Percentiles rank a stretch among this genome's conserved stretches.
Conservation (phyloP, 2,888 invertebrate species). For the Luffia ferchaultella region DNA sequence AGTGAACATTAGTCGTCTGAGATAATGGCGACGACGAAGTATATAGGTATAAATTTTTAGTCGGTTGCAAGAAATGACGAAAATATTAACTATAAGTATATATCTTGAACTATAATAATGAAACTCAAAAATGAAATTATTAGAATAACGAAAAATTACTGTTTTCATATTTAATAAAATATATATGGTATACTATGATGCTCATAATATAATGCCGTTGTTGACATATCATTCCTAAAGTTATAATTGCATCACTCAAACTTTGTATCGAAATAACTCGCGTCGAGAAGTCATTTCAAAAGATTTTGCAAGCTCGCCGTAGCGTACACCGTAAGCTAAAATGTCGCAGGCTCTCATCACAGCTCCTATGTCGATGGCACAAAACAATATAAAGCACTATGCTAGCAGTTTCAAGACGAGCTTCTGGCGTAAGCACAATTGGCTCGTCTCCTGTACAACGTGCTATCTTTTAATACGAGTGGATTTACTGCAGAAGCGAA, state of each 20-base stretch:
- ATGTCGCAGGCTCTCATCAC: too few species aligned
- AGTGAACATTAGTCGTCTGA: too few species aligned
- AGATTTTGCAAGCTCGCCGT: background rate
- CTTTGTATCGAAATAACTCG: background rate
- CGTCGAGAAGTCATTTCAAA: background rate
- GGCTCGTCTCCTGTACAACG: background rate
- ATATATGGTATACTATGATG: too few species aligned
- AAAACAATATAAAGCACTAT: background rate
- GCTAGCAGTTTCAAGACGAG: background rate
- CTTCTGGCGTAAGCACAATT: background rate
- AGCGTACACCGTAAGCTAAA: too few species aligned
- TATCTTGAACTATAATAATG: too few species aligned
- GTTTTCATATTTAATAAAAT: too few species aligned
- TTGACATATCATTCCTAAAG: background rate
- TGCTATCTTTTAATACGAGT: background rate
- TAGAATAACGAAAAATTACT: too few species aligned
- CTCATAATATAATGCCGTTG: background rate
- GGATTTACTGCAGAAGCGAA: background rate
- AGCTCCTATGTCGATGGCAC: background rate
- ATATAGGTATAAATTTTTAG: too few species aligned
- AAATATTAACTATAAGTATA: too few species aligned
- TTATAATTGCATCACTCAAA: background rate
- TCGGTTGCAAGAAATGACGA: too few species aligned
- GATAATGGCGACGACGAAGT: too few species aligned
- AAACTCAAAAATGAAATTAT: too few species aligned